Evolutionary conservation across 2,888 invertebrate species (phyloP), one percentile per base, ranked within the genome.

Genomic region (Aporophyla nigra): DNA sequence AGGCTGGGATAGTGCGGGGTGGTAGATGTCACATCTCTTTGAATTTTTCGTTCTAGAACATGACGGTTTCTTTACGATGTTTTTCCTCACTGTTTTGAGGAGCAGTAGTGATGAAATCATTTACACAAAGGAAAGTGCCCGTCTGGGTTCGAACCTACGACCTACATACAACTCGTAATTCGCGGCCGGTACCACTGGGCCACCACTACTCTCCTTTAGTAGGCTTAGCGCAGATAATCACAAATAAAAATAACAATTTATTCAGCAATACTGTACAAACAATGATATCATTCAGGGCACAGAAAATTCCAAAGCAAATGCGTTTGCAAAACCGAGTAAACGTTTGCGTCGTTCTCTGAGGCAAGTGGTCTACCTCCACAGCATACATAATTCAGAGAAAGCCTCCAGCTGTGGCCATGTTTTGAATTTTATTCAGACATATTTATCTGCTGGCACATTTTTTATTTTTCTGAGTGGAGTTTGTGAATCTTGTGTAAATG

Each of bases 321-420:
- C 40, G 62, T 79, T 82, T 82, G 71, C 74, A 68, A 74, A 76
- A 76, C 40, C 59, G 67, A 40, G 82, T 76, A 76, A 85, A 79
- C 54, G 21, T 33, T 54, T n/a, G 27, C 24, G 59, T 78, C 82
- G 68, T 82, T 84, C 76, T 40, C 16, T 5, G 63, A 84, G 82
- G 83, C 76, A 74, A 82, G 78, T 77, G 76, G 62, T 61, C 27
- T 73, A 77, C 65, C 40, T 9, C 56, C 19, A 10, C 74, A 0
- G 84, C 78, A 87, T 87, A 86, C 86, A 75, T 87, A 83, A 87
- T 87, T 73, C 77, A 78, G 83, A 80, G 87, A 87, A 85, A 84
- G 87, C 72, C 43, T 46, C 71, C 83, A 82, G 79, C 85, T 78
- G 71, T 58, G 84, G 65, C 14, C 76, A 77, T 67, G 74, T 54